Evolutionary conservation across 2,888 invertebrate genomes (phyloP), one percentile per base, ranked within the genome.

Genomic region (Drosophila birchii): DNA sequence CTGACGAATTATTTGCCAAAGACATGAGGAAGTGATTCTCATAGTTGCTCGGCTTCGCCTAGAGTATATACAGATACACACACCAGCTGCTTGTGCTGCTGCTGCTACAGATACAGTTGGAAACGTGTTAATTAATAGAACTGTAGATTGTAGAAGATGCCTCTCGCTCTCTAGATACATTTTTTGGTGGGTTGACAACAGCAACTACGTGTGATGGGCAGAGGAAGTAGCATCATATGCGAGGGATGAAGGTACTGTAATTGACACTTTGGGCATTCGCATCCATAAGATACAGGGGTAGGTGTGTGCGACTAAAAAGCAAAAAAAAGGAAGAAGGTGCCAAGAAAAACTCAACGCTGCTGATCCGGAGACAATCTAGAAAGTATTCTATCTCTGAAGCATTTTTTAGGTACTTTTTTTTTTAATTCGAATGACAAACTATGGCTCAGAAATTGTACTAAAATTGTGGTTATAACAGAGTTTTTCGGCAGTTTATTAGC

Each of bases 11-110:
- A 68, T 68, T 69, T 69, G 69, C 69, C 44, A 3, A 70, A 69
- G 36, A 69, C 70, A 69, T 69, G 69, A 69, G 69, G 69, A 69
- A 69, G 69, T 69, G 23, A 45, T 69, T 69, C 57, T 58, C 68
- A 49, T 68, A 68, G 68, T 69, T 69, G 70, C 47, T 57, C 32
- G 38, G 39, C 54, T 47, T 34, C 47, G 57, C 38, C 60, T 60
- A 20, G 60, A 32, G 60, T 57, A 53, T 20, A 43, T 61, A 57
- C 41, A 55, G 55, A 38, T 38, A 45, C 32, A 57, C 32, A 47
- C 47, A 47, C 29, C 29, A 29, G 47, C 47, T 29, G 29, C 38
- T 39, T 32, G 32, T 43, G 57, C 41, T n/a, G 26, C 38, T 39
- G 43, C 43, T 44, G 57, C 41, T n/a, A 18, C 44, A 62, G 38